These are phyloP conservation scores for Paramormyrops kingsleyae DNA, from an alignment of 2,113 vertebrate species.

Conservation along the genomic window DNA sequence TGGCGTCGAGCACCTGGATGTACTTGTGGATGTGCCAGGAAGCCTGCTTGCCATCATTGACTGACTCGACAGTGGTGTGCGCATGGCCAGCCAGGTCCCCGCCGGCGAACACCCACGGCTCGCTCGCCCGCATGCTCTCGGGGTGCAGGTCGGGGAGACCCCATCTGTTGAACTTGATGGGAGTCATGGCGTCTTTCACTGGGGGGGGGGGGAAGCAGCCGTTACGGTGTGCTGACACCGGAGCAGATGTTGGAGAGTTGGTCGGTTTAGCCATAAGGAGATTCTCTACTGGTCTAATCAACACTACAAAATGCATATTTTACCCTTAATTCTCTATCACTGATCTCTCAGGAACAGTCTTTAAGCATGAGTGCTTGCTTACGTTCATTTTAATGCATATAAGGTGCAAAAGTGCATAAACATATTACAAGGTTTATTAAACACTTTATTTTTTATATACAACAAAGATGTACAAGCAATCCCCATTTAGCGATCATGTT, in stretches of 20 bases:
- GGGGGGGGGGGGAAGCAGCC: conserved; percentile 17
- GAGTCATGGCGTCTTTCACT: conserved; percentile 71
- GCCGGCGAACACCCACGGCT: conserved; percentile 86
- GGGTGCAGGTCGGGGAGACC: conserved; percentile 78
- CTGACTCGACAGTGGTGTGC: conserved; percentile 86
- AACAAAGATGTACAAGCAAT: neutral
- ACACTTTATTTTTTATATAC: neutral
- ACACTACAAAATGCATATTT: neutral
- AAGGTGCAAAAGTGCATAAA: neutral
- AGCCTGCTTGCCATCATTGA: conserved; percentile 94
- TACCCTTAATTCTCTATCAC: neutral
- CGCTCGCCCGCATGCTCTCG: conserved; percentile 89
- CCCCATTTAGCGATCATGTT: neutral
- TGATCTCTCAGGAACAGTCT: neutral
- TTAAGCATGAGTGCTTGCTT: neutral
- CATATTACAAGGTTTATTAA: neutral
- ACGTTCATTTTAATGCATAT: neutral
- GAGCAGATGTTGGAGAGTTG: neutral
- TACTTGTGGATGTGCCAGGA: conserved; percentile 83
- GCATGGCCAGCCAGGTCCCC: conserved; percentile 81
- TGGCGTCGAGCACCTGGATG: conserved; percentile 61
- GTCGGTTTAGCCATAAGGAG: neutral
- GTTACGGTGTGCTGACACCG: neutral
- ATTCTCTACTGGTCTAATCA: neutral
- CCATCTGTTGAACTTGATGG: conserved; percentile 83